Evolutionary conservation across 2,113 vertebrate species (phyloP).

Genomic region (Chaetura pelagica): DNA sequence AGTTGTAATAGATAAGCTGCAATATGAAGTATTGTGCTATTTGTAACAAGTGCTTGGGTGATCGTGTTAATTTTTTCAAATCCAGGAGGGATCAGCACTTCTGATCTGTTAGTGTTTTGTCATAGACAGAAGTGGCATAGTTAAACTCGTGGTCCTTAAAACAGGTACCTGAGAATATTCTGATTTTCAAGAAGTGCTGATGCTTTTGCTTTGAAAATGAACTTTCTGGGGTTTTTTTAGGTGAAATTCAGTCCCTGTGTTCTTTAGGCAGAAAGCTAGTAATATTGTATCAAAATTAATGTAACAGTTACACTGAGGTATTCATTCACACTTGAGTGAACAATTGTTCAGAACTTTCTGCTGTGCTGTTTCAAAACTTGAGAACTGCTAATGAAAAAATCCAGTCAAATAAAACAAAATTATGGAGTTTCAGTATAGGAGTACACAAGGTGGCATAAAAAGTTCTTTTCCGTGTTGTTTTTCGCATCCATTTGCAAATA

Average conservation of each 20-base stretch:
- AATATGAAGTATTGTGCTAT: neutral
- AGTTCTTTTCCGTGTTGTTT: neutral
- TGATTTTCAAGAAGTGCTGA: neutral
- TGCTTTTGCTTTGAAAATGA: neutral
- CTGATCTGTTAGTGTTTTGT: neutral
- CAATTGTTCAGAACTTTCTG: neutral
- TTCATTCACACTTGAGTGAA: neutral
- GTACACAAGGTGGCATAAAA: neutral
- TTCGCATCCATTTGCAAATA: neutral
- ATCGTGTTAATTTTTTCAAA: neutral
- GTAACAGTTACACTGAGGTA: neutral
- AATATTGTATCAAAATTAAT: neutral
- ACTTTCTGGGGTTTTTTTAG: rapidly evolving
- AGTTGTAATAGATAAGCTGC: neutral
- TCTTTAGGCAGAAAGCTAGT: neutral
- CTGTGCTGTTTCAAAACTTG: neutral
- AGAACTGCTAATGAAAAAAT: neutral
- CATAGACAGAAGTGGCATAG: neutral
- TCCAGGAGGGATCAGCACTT: neutral
- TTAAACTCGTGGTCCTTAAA: neutral
- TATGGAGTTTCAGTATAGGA: neutral
- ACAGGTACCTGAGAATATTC: neutral
- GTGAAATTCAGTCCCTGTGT: neutral
- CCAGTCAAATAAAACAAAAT: neutral
- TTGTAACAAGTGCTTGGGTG: neutral